Percentiles rank a stretch among this genome's conserved stretches.
Conservation (phyloP, 1,140 invertebrate genomes). For the Bombus polaris region DNA sequence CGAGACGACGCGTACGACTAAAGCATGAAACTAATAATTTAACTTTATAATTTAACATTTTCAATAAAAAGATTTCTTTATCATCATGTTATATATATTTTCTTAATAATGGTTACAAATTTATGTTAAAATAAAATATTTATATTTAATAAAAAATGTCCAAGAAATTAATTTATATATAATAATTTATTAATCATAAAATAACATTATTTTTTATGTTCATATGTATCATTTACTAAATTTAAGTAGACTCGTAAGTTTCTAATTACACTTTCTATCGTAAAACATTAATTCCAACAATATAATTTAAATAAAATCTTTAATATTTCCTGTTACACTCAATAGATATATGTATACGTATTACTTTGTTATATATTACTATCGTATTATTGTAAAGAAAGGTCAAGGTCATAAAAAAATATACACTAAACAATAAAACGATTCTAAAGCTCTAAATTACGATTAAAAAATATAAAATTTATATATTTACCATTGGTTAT, state of each 20-base stretch:
- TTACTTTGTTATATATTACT: constrained; percentile 5
- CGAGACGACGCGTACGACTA: too few relatives aligned
- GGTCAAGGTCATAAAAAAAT: constrained; percentile 37
- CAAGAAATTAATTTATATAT: background rate
- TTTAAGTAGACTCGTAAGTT: background rate
- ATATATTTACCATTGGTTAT: background rate
- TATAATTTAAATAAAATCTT: background rate
- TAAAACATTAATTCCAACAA: background rate
- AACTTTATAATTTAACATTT: background rate
- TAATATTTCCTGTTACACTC: background rate
- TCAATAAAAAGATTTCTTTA: background rate
- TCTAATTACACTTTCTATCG: background rate
- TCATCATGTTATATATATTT: background rate
- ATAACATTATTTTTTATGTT: background rate
- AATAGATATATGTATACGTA: background rate
- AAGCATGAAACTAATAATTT: background rate
- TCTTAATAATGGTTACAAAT: background rate
- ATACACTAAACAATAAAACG: background rate
- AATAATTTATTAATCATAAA: background rate
- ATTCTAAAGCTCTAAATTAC: background rate
- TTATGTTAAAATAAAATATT: background rate
- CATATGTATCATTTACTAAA: background rate
- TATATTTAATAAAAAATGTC: background rate
- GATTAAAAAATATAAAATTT: background rate
- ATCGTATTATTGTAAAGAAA: constrained; percentile 14